Conservation (phyloP, 2,113 vertebrate genomes). For the Baryphthengus martii region DNA sequence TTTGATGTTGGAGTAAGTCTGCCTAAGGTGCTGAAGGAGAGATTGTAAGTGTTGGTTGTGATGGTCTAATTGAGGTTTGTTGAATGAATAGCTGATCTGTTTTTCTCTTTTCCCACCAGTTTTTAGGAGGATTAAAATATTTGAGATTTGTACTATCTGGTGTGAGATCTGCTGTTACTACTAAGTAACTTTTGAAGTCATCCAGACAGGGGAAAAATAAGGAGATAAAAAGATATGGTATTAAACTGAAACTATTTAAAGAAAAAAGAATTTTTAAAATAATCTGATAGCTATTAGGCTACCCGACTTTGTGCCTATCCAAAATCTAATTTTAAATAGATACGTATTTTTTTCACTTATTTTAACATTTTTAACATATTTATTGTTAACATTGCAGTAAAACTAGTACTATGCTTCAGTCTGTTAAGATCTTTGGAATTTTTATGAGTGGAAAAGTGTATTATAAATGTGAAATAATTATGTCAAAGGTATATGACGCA, state of each 20-base stretch:
- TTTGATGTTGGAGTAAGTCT: background rate
- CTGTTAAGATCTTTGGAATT: background rate
- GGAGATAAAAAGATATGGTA: background rate
- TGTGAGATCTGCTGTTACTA: background rate
- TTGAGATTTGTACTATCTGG: background rate
- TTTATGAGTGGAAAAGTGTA: background rate
- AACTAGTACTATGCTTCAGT: background rate
- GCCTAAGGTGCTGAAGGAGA: accelerated
- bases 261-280: background rate
- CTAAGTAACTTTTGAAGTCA: background rate
- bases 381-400: background rate
- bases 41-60: background rate
- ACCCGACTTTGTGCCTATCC: background rate
- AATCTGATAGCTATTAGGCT: background rate
- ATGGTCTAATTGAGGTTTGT: background rate
- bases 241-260: background rate
- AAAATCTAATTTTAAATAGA: background rate
- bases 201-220: background rate
- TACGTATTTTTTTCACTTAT: background rate
- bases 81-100: background rate
- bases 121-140: background rate
- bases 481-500: background rate
- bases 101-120: background rate
- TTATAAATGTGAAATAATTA: background rate
- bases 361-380: background rate